phyloP scores from a whole-genome alignment of 2,113 vertebrate genomes.

The Pavo muticus region DNA sequence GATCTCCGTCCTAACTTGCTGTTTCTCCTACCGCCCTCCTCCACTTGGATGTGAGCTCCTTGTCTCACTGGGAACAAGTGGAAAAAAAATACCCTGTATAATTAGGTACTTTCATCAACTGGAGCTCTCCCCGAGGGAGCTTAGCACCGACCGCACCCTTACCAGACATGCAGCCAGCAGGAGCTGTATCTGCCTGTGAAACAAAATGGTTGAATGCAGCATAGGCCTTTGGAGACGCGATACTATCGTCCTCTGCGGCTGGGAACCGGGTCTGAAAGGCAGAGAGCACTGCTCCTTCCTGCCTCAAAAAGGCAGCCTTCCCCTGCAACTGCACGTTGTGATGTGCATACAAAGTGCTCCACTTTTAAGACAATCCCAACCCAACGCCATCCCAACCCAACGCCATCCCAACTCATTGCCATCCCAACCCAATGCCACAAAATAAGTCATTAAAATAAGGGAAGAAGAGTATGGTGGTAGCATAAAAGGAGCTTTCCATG shows the following conservation, averaged over 20 bases:
- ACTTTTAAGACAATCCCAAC: not conserved
- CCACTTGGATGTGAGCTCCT: conserved; percentile 16
- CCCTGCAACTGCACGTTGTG: fast-evolving
- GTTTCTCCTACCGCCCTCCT: conserved; percentile 44
- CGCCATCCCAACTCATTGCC: not conserved
- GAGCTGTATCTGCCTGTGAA: conserved; percentile 57
- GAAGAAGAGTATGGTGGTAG: not conserved
- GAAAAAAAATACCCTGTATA: conserved; percentile 14
- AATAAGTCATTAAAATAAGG: not conserved
- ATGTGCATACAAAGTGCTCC: not conserved
- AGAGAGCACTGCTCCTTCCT: not conserved
- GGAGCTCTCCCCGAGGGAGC: conserved; percentile 32
- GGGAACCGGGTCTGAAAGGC: conserved; percentile 16
- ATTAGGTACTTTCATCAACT: conserved; percentile 64
- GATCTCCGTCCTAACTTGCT: conserved; percentile 54
- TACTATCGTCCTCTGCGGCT: conserved; percentile 26
- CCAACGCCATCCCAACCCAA: not conserved
- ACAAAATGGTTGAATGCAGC: not conserved
- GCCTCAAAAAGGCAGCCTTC: not conserved
- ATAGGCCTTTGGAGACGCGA: not conserved
- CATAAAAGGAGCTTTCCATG: not conserved
- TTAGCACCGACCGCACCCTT: not conserved
- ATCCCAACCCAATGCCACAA: not conserved
- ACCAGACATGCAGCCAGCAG: conserved; percentile 33
- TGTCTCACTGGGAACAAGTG: conserved; percentile 33